Evolutionary conservation across 2,113 vertebrate genomes (phyloP).

Genomic region (Genyomyrus donnyi): DNA sequence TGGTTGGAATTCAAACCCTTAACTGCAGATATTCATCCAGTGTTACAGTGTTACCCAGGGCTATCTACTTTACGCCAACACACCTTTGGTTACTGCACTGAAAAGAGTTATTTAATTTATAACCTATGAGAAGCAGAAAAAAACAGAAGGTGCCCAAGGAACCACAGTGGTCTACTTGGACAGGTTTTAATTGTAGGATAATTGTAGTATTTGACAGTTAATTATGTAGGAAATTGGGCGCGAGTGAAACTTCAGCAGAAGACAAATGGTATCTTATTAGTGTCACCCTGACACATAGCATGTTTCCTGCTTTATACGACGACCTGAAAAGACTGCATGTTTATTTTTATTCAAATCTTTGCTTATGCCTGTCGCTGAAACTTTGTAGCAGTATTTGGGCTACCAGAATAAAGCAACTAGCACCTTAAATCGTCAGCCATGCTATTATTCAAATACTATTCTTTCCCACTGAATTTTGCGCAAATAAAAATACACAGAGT

Average conservation of each 20-base stretch:
- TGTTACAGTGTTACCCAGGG: background rate
- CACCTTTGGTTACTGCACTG: background rate
- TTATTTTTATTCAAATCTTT: constrained; percentile 8
- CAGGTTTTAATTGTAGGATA: constrained; percentile 8
- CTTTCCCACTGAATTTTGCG: background rate
- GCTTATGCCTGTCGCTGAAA: background rate
- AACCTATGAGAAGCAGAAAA: background rate
- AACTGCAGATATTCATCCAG: background rate
- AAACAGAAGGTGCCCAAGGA: background rate
- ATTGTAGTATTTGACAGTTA: background rate
- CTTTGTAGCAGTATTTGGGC: background rate
- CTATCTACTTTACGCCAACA: background rate
- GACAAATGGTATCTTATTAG: constrained; percentile 4
- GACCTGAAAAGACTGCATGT: background rate
- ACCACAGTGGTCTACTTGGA: background rate
- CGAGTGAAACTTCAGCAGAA: constrained; percentile 7
- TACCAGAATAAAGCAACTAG: background rate
- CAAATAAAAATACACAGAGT: background rate
- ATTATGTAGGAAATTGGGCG: constrained; percentile 1
- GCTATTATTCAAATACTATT: background rate
- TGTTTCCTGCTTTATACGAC: background rate
- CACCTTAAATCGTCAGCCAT: background rate
- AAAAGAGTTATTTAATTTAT: background rate
- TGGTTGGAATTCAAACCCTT: background rate
- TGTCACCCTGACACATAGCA: background rate